Conservation (phyloP, 2,113 vertebrate species). For the Pterocles orientalis region DNA sequence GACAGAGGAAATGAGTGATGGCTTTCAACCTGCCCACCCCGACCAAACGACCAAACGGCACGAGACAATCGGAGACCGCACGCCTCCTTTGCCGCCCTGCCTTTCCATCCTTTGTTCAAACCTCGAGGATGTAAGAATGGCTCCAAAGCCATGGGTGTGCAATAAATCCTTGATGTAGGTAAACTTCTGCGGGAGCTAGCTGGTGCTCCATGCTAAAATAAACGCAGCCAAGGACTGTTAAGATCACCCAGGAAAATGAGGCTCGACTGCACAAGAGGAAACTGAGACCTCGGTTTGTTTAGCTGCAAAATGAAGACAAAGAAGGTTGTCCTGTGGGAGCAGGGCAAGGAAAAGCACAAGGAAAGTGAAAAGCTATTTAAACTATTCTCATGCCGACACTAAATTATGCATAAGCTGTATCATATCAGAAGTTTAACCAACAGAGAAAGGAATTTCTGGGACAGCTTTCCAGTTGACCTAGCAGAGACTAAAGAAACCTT, state of each 20-base stretch:
- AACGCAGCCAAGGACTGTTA: rapidly evolving
- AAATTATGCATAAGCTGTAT: neutral
- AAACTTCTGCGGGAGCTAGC: neutral
- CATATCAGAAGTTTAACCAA: neutral
- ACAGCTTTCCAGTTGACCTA: slow-evolving; percentile 34
- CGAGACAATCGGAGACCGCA: rapidly evolving
- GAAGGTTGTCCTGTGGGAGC: neutral
- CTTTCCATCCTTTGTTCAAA: neutral
- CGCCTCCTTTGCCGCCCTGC: neutral
- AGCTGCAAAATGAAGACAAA: neutral
- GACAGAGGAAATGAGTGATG: neutral
- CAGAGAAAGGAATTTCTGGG: slow-evolving; percentile 10
- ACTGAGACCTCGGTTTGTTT: neutral
- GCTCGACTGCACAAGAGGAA: neutral
- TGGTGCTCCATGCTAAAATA: neutral
- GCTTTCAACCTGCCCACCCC: neutral
- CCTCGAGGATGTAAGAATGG: rapidly evolving
- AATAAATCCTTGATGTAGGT: neutral
- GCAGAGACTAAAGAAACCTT: slow-evolving; percentile 21
- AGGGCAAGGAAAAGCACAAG: neutral
- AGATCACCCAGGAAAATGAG: neutral
- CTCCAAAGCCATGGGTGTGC: neutral
- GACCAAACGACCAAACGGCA: neutral
- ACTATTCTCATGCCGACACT: neutral
- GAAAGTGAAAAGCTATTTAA: neutral